A percentile compares a stretch with the other conserved stretches of the same genome.
These are phyloP conservation scores for Pristionchus exspectatus DNA, from an alignment of 2,888 invertebrate species.

Conservation along the genomic window DNA sequence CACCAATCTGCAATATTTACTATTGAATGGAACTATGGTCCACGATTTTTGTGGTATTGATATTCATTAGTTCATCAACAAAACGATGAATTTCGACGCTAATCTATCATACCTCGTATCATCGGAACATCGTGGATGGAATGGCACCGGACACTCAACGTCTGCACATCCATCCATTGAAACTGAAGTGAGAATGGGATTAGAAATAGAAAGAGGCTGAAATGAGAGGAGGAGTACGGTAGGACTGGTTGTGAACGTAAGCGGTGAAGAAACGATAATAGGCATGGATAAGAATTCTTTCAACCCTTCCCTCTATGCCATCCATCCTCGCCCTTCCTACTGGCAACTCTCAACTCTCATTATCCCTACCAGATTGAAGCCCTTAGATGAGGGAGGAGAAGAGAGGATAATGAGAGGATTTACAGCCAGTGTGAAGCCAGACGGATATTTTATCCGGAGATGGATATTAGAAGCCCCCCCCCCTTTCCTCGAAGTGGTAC, in stretches of 20 bases:
- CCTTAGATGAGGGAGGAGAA: neutral
- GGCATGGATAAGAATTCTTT: neutral
- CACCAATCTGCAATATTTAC: conserved; percentile 4
- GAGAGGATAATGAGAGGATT: conserved; percentile 30
- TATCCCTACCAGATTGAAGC: conserved; percentile 6
- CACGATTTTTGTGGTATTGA: no score
- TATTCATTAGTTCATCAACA: no score
- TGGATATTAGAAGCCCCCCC: neutral
- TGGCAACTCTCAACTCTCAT: conserved; percentile 36
- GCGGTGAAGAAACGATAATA: neutral
- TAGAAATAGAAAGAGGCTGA: neutral
- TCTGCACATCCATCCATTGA: conserved; percentile 67
- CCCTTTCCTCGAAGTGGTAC: neutral
- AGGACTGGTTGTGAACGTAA: neutral
- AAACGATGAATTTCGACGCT: no score
- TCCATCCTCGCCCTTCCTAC: neutral
- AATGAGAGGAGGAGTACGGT: neutral
- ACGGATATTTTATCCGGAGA: neutral
- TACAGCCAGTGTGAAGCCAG: conserved; percentile 13
- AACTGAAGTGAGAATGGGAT: neutral
- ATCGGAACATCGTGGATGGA: conserved; percentile 76
- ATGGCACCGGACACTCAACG: conserved; percentile 72
- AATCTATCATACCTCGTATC: conserved; percentile 63
- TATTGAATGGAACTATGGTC: no score
- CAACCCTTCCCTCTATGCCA: neutral